phyloP scores from a whole-genome alignment of 35 echinoderm and acorn worm genomes.

The Heliocidaris erythrogramma region DNA sequence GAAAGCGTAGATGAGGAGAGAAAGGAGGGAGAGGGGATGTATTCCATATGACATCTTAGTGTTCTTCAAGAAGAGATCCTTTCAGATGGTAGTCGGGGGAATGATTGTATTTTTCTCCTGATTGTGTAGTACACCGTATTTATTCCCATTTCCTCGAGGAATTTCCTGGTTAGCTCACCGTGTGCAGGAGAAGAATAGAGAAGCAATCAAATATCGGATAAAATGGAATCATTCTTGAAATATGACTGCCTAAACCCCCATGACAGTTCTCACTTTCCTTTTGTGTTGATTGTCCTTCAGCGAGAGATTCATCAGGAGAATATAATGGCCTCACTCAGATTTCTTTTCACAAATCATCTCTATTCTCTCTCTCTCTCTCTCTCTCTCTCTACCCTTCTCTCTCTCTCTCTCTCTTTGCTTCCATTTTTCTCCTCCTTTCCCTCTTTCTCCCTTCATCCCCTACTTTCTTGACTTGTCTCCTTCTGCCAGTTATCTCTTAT shows the following conservation, averaged over 20 bases:
- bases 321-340: neutral
- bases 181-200: neutral
- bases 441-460: neutral
- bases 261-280: neutral
- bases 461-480: neutral
- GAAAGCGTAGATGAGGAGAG: neutral
- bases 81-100: neutral
- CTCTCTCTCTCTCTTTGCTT: too few relatives aligned
- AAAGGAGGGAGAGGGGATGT: neutral
- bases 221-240: conserved; percentile 18
- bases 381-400: too few relatives aligned
- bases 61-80: neutral
- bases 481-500: neutral
- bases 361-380: neutral
- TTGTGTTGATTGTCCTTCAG: neutral
- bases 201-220: conserved; percentile 4
- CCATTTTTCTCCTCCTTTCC: neutral
- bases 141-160: neutral
- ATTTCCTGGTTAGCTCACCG: neutral
- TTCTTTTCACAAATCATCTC: neutral
- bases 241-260: neutral
- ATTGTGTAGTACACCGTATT: neutral
- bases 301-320: neutral
- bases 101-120: conserved; percentile 4
- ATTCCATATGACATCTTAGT: neutral